Evolutionary conservation across 2,113 vertebrate species (phyloP).

Genomic region (Struthio camelus): DNA sequence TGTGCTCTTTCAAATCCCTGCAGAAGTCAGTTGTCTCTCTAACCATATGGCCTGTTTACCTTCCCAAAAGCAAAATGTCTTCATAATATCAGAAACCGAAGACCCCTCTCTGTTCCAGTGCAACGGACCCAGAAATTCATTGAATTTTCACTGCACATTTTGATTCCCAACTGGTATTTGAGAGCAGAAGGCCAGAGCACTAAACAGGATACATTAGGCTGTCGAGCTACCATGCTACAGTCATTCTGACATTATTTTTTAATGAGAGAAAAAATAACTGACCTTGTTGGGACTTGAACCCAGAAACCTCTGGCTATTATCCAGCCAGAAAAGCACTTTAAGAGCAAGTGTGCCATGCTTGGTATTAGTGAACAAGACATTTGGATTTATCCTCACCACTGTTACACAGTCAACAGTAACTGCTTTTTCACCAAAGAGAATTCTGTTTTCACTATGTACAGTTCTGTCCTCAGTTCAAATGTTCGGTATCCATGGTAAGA

Average conservation of each 20-base stretch:
- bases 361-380: not conserved
- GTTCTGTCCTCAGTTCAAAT: not conserved
- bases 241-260: slow-evolving; percentile 14
- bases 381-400: not conserved
- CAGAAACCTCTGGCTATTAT: not conserved
- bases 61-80: slow-evolving; percentile 49
- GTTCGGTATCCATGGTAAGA: not conserved
- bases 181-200: slow-evolving; percentile 55
- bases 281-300: slow-evolving; percentile 53
- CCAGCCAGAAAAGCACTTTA: not conserved
- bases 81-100: slow-evolving; percentile 47
- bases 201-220: slow-evolving; percentile 26
- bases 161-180: slow-evolving; percentile 7
- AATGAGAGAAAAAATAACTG: slow-evolving; percentile 46
- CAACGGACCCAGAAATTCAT: slow-evolving; percentile 48
- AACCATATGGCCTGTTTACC: slow-evolving; percentile 64
- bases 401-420: not conserved
- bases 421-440: not conserved
- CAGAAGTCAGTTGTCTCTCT: slow-evolving; percentile 52
- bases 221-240: slow-evolving; percentile 27
- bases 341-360: not conserved
- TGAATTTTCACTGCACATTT: not conserved
- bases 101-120: slow-evolving; percentile 38
- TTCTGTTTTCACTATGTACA: not conserved
- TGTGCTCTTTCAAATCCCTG: slow-evolving; percentile 44